These are phyloP conservation scores for Hyperoplus immaculatus DNA, from an alignment of 2,797 vertebrate species.

Conservation along the genomic window DNA sequence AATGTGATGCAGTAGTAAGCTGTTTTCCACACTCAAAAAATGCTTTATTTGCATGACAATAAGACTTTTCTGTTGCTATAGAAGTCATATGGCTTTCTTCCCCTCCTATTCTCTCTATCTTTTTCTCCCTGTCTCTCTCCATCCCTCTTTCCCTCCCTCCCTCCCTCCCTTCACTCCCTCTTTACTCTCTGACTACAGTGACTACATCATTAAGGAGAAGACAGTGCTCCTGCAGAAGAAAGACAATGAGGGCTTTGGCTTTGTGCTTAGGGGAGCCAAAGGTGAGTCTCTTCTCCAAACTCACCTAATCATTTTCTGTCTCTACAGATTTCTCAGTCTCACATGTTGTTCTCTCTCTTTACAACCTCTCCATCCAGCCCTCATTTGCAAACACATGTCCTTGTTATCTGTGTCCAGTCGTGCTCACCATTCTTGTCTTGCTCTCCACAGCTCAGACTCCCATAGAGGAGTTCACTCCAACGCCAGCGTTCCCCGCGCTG, in stretches of 20 bases:
- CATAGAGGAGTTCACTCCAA: conserved; percentile 97
- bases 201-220: conserved; percentile 99
- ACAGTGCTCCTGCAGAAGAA: conserved; percentile 96
- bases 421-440: conserved; percentile 15
- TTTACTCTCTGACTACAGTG: conserved; percentile 79
- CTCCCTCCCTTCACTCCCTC: conserved; percentile 26
- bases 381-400: conserved; percentile 19
- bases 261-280: conserved; percentile 96
- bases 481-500: conserved; percentile 94
- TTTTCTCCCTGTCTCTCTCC: conserved; percentile 22
- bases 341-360: conserved; percentile 15
- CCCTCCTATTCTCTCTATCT: conserved; percentile 38
- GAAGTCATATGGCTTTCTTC: conserved; percentile 50
- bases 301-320: neutral
- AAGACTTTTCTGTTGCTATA: conserved; percentile 44
- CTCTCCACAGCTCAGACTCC: conserved; percentile 92
- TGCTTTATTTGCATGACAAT: conserved; percentile 74
- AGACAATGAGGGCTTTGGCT: conserved; percentile 96
- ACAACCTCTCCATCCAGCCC: conserved; percentile 9
- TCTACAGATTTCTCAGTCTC: conserved; percentile 12
- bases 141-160: conserved; percentile 8
- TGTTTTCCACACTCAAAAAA: conserved; percentile 62
- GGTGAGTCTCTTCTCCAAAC: conserved; percentile 83
- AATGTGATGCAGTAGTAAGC: conserved; percentile 69
- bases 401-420: conserved; percentile 28